phyloP scores from a whole-genome alignment of 92 coral and sea anemone genomes.

The Anthopleura xanthogrammica region DNA sequence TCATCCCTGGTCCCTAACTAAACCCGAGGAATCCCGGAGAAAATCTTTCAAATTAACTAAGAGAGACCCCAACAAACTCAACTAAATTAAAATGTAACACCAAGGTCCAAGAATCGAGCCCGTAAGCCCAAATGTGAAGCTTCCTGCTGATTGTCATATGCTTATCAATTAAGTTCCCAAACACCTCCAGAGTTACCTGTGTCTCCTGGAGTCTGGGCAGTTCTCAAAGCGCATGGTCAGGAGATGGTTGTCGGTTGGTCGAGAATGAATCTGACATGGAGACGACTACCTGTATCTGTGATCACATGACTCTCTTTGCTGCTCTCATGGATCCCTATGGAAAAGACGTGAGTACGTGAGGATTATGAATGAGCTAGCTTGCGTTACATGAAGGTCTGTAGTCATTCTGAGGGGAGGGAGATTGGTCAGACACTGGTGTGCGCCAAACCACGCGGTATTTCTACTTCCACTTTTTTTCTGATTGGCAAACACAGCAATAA shows the following conservation, averaged over 20 bases:
- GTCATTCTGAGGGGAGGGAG: background rate
- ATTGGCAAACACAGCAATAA: too few species aligned
- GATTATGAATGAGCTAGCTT: background rate
- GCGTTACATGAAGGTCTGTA: background rate
- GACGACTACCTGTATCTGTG: constrained; percentile 48
- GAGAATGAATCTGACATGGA: constrained; percentile 22
- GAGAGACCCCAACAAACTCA: too few species aligned
- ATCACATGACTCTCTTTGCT: constrained; percentile 60
- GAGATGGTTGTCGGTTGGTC: constrained; percentile 53
- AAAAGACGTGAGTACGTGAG: constrained; percentile 2
- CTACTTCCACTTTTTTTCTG: too few species aligned
- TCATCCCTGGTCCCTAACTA: too few species aligned
- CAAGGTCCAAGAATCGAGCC: too few species aligned
- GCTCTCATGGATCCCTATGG: constrained; percentile 45
- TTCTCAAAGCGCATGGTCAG: constrained; percentile 31
- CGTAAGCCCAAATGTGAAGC: too few species aligned
- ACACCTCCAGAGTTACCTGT: constrained; percentile 29
- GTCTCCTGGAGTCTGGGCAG: constrained; percentile 51
- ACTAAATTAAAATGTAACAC: too few species aligned
- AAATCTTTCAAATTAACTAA: too few species aligned
- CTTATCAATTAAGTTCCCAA: background rate
- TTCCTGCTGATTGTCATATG: background rate
- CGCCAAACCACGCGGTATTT: too few species aligned
- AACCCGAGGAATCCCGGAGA: too few species aligned
- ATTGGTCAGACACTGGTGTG: too few species aligned